Percentiles rank a stretch among this genome's conserved stretches.
phyloP scores from a whole-genome alignment of 2,888 invertebrate species.

The Drosophila pseudotalamancana region DNA sequence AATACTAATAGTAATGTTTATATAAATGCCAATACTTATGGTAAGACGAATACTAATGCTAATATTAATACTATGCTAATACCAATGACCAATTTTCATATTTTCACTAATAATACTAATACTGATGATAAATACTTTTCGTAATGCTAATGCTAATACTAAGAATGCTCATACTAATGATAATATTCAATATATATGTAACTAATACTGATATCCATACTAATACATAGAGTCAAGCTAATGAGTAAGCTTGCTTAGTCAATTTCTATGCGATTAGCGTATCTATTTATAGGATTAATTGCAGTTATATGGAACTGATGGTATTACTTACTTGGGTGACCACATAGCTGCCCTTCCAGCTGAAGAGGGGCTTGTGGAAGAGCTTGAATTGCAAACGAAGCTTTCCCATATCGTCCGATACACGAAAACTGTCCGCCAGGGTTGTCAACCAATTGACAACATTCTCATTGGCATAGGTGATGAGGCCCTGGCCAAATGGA shows the following conservation, averaged over 20 bases:
- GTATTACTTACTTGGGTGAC: constrained; percentile 92
- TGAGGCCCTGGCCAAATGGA: constrained; percentile 97
- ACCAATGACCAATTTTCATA: too few relatives aligned
- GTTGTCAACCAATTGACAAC: constrained; percentile 99
- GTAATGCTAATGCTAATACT: not conserved
- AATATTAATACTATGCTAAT: not conserved
- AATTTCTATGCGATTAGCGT: too few relatives aligned
- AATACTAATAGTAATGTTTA: not conserved
- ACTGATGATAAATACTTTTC: not conserved
- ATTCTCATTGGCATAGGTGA: constrained; percentile 98
- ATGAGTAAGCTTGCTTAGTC: not conserved
- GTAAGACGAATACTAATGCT: not conserved
- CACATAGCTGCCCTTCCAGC: constrained; percentile 99
- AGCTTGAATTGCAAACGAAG: constrained; percentile 95
- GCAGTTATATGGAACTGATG: too few relatives aligned
- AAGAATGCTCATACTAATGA: not conserved
- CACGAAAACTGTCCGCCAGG: constrained; percentile 96
- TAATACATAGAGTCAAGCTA: too few relatives aligned
- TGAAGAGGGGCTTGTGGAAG: constrained; percentile 97
- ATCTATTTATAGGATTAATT: not conserved
- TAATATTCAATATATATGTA: too few relatives aligned
- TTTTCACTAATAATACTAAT: not conserved
- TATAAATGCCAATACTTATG: not conserved
- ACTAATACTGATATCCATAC: too few relatives aligned
- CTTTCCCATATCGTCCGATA: constrained; percentile 99